Base-by-base conservation (phyloP, 2,113 vertebrate genomes). In the Leptobrachium ailaonicum region DNA sequence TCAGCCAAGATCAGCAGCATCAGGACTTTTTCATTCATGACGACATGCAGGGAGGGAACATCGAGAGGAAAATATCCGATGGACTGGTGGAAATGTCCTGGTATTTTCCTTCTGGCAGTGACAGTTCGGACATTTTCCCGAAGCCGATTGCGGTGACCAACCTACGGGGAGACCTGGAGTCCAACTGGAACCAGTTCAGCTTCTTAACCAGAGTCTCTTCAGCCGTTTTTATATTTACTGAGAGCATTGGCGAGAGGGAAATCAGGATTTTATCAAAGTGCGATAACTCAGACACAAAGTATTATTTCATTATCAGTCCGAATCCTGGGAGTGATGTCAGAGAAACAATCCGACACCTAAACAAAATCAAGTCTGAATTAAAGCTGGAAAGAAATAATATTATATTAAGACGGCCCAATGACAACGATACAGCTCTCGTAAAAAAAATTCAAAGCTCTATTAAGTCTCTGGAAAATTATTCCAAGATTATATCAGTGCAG, bases 71-170 rank as follows among this genome's bases (percentile, higher is more conserved):
- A 82, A 89, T 95, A 44, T 87, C 92, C 1, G 86, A 91, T 66
- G 95, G 95, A 3, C 75, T 96, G 11, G 88, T 95, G 5, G 94
- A 95, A 79, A 82, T 94, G 3, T 84, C 84, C 1, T 95, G 93
- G 93, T 89, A 83, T 86, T 85, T 93, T 64, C 91, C 93, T 14
- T 84, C 1, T 0, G 85, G 0, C 63, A 68, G 69, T 75, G 86
- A 85, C 67, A 85, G 85, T 53, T 44, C 82, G 40, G 87, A 88
- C 47, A 14, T 88, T 6, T 89, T 88, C 62, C 76, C 84, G 0
- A 86, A 89, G n/a, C 88, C 89, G 0, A 41, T 88, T 69, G 87
- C 88, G 60, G 82, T 90, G 45, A 71, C 84, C 56, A 89, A 89
- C 76, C 72, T 90, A 62, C 67, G 86, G 12, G 88, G 88, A 0